Percentiles rank a stretch among this genome's conserved stretches.
Conservation (phyloP, 2,888 invertebrate species). For the Therioaphis trifolii region DNA sequence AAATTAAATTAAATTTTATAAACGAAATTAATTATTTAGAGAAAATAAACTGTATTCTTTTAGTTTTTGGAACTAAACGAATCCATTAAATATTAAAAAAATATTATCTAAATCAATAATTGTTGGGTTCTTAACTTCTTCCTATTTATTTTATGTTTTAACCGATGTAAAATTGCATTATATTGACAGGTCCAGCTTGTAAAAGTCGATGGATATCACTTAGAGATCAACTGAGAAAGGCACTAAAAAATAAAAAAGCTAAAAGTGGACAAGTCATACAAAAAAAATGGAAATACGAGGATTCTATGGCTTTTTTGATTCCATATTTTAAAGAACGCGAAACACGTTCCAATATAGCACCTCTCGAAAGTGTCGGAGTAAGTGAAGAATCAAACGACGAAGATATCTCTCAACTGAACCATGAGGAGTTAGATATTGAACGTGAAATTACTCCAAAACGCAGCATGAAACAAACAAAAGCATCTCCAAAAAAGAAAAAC, state of each 20-base stretch:
- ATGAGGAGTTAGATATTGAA: background rate
- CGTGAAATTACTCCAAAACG: background rate
- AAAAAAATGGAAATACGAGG: conserved; percentile 40
- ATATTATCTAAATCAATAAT: no score
- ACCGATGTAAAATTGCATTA: background rate
- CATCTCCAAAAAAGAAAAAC: conserved; percentile 18
- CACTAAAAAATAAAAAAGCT: conserved; percentile 15
- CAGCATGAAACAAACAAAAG: background rate
- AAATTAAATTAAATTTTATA: no score
- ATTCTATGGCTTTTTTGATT: background rate
- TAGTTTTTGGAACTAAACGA: no score
- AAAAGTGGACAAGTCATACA: conserved; percentile 32
- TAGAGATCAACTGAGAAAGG: conserved; percentile 24
- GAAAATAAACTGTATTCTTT: no score
- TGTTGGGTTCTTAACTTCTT: no score
- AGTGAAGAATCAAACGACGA: conserved; percentile 32
- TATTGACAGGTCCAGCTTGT: conserved; percentile 12
- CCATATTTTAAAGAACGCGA: conserved; percentile 25
- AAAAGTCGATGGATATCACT: conserved; percentile 37
- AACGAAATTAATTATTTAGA: no score
- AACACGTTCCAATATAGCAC: conserved; percentile 2
- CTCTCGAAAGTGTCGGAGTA: background rate
- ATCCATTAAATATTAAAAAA: no score
- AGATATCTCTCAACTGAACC: background rate
- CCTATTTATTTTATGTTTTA: no score